phyloP scores from a whole-genome alignment of 2,113 vertebrate species.

The Erpornis zantholeuca region DNA sequence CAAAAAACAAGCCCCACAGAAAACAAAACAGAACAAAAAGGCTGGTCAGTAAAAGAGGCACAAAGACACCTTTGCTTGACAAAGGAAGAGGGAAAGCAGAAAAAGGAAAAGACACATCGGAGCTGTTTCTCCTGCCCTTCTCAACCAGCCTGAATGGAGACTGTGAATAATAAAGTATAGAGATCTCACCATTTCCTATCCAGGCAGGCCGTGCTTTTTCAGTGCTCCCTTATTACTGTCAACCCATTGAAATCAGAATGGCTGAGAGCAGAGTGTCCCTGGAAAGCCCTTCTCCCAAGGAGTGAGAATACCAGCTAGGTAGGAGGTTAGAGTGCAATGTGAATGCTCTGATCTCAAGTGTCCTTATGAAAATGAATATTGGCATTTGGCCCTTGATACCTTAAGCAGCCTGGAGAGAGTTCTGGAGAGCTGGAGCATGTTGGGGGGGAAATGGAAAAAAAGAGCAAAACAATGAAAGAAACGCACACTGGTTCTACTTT shows the following conservation, averaged over 20 bases:
- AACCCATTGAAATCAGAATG: background rate
- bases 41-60: background rate
- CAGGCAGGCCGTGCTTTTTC: background rate
- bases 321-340: background rate
- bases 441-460: background rate
- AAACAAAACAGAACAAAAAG: background rate
- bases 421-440: background rate
- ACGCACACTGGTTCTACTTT: background rate
- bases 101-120: background rate
- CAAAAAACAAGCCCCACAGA: background rate
- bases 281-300: fast-evolving
- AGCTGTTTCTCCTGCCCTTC: background rate
- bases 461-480: background rate
- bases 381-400: background rate
- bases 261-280: background rate
- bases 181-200: background rate
- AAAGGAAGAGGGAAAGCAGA: background rate
- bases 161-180: background rate
- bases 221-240: background rate
- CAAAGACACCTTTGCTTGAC: background rate
- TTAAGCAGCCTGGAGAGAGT: background rate
- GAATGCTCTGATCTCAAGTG: background rate
- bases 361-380: background rate
- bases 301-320: background rate
- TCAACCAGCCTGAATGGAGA: background rate